These are phyloP conservation scores for Pocillopora damicornis DNA, from an alignment of 64 coral and sea anemone genomes.

Conservation along the genomic window DNA sequence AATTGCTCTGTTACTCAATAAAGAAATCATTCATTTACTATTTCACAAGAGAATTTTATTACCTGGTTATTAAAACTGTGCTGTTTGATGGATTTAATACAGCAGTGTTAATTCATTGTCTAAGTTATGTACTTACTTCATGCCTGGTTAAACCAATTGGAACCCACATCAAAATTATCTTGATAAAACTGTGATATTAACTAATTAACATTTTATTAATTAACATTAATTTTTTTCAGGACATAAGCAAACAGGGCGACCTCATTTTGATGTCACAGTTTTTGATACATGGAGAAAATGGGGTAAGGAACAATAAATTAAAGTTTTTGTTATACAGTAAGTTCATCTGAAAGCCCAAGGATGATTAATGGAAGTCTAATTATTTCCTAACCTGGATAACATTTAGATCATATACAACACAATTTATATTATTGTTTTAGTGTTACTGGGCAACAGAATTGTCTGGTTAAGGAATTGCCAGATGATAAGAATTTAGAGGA, in stretches of 20 bases:
- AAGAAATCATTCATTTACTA: no score
- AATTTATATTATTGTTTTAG: background rate
- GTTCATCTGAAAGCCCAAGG: no score
- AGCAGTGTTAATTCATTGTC: no score
- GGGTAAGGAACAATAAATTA: constrained; percentile 25
- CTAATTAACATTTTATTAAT: background rate
- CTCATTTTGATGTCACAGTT: constrained; percentile 95
- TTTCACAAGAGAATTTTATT: no score
- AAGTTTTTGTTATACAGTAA: no score
- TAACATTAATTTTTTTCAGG: constrained; percentile 33
- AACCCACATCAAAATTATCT: background rate
- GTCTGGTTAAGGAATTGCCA: background rate
- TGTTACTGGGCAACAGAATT: background rate
- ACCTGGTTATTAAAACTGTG: no score
- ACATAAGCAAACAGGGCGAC: constrained; percentile 88
- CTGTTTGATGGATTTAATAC: no score
- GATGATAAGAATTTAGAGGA: background rate
- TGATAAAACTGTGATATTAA: background rate
- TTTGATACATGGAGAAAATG: constrained; percentile 94
- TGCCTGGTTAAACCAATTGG: background rate
- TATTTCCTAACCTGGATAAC: background rate
- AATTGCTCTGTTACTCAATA: no score
- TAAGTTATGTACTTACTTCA: no score
- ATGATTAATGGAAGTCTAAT: background rate
- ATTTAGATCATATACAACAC: background rate